phyloP scores from a whole-genome alignment of 2,888 invertebrate genomes.

The Eurytoma californica region DNA sequence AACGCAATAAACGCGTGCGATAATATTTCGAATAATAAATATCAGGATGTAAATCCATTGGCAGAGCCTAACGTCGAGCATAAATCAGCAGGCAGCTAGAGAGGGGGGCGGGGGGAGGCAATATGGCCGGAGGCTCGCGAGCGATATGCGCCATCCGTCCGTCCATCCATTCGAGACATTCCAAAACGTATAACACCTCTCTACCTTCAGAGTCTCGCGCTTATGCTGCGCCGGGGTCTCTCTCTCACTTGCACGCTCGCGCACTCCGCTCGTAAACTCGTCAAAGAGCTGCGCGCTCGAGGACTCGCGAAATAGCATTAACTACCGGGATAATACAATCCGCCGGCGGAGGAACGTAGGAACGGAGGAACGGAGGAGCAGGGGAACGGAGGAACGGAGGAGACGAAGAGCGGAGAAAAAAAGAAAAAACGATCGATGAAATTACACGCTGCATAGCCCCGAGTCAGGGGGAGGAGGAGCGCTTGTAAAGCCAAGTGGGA shows the following conservation, averaged over 20 bases:
- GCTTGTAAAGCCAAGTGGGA: constrained; percentile 44
- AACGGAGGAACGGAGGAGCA: constrained; percentile 48
- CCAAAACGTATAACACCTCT: constrained; percentile 60
- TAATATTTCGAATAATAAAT: constrained; percentile 75
- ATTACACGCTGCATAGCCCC: constrained; percentile 54
- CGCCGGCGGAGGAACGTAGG: constrained; percentile 46
- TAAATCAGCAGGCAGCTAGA: constrained; percentile 70
- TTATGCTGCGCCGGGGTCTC: constrained; percentile 16
- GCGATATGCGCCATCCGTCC: constrained; percentile 61
- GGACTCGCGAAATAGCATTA: constrained; percentile 72
- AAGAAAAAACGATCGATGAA: constrained; percentile 54
- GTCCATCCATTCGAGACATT: constrained; percentile 65
- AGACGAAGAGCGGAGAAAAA: constrained; percentile 42
- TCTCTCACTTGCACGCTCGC: constrained; percentile 21
- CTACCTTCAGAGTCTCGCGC: not conserved
- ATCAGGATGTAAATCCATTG: constrained; percentile 75
- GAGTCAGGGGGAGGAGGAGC: constrained; percentile 44
- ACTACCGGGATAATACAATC: constrained; percentile 74
- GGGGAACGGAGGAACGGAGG: constrained; percentile 49
- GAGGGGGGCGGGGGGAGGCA: constrained; percentile 25
- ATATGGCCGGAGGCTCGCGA: constrained; percentile 31
- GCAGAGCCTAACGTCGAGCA: constrained; percentile 73
- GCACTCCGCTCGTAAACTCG: constrained; percentile 71
- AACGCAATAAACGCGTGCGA: constrained; percentile 73
- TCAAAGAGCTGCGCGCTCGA: constrained; percentile 66